phyloP scores from a whole-genome alignment of 1,140 invertebrate species.

The Bombus consobrinus region DNA sequence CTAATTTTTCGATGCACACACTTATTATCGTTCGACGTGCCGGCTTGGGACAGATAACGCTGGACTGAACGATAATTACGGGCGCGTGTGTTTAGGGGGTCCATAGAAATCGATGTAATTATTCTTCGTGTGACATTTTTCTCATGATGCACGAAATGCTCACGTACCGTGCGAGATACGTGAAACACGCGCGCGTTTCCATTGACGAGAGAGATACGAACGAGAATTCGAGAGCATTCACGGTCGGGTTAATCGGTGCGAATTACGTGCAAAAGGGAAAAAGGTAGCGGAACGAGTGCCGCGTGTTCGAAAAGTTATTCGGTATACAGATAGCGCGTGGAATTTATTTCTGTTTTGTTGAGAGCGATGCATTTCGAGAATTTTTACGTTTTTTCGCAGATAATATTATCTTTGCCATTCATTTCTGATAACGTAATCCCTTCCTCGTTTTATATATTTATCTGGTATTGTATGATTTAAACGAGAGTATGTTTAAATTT shows the following conservation, averaged over 20 bases:
- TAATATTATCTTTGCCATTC: conserved; percentile 7
- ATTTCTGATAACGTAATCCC: background rate
- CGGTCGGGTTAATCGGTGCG: conserved; percentile 6
- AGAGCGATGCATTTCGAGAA: background rate
- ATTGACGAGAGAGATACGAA: conserved; percentile 1
- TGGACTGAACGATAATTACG: conserved; percentile 11
- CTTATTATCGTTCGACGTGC: conserved; percentile 18
- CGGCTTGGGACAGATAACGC: conserved; percentile 20
- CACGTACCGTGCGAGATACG: background rate
- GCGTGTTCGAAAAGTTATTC: conserved; percentile 11
- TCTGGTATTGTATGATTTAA: background rate
- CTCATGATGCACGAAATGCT: background rate
- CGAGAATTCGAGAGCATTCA: background rate
- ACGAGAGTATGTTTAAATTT: background rate
- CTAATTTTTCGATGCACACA: conserved; percentile 27
- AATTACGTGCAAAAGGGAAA: background rate
- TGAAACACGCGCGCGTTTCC: background rate
- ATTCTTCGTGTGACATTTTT: conserved; percentile 37
- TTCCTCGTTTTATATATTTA: background rate
- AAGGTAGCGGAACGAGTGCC: background rate
- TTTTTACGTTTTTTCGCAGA: background rate
- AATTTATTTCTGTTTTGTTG: background rate
- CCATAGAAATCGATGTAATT: conserved; percentile 31
- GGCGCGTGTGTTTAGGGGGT: background rate
- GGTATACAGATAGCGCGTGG: background rate